Conservation (phyloP, 2,113 vertebrate genomes). For the Tinamus guttatus region DNA sequence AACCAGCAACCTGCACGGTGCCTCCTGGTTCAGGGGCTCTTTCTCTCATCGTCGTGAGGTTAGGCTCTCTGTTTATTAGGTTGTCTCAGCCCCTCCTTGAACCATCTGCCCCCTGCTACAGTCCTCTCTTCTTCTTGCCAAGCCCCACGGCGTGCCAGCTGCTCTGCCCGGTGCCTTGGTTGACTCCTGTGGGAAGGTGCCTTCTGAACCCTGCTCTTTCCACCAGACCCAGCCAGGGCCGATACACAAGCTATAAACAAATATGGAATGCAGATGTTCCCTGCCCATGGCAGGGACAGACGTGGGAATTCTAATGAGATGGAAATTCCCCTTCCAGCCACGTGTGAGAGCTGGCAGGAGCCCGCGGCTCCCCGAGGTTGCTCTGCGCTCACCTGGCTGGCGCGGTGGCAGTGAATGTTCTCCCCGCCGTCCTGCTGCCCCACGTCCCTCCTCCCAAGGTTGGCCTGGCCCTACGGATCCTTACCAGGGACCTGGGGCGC, state of each 20-base stretch:
- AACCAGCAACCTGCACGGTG: not conserved
- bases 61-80: not conserved
- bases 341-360: not conserved
- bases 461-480: accelerated
- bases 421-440: not conserved
- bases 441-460: not conserved
- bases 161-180: not conserved
- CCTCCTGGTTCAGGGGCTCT: not conserved
- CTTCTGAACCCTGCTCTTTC: not conserved
- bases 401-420: not conserved
- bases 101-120: not conserved
- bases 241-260: not conserved
- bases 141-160: not conserved
- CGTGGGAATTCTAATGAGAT: not conserved
- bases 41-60: not conserved
- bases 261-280: not conserved
- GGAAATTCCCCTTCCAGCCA: not conserved
- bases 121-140: not conserved
- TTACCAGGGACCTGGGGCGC: not conserved
- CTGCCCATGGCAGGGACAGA: not conserved
- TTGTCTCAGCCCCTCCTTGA: not conserved
- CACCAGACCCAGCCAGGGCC: not conserved
- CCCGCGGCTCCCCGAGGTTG: not conserved
- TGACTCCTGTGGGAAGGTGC: not conserved
- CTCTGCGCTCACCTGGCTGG: not conserved